Evolutionary conservation across 2,113 vertebrate species (phyloP).

Genomic region (Lates calcarifer): DNA sequence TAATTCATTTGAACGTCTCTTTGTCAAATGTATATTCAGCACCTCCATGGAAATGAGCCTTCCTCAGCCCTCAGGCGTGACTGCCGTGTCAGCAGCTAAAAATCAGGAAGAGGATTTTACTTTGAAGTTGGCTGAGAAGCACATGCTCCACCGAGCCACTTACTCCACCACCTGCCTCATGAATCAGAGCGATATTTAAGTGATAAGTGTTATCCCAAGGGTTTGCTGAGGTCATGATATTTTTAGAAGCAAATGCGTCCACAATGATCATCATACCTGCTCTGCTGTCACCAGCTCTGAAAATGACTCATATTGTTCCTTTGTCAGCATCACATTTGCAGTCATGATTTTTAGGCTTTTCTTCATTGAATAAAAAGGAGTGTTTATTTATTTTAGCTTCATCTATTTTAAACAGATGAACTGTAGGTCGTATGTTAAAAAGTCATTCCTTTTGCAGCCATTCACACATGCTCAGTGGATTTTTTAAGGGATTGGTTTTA

Average conservation of each 20-base stretch:
- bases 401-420: not conserved
- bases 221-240: slow-evolving; percentile 53
- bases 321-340: slow-evolving; percentile 16
- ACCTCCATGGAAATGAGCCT: slow-evolving; percentile 16
- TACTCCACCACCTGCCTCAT: slow-evolving; percentile 29
- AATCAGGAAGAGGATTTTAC: slow-evolving; percentile 42
- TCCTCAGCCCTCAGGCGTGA: not conserved
- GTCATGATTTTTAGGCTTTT: not conserved
- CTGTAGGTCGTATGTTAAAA: slow-evolving; percentile 14
- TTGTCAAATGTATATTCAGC: slow-evolving; percentile 19
- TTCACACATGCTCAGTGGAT: not conserved
- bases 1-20: slow-evolving; percentile 1
- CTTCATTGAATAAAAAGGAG: not conserved
- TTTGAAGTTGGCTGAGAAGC: slow-evolving; percentile 42
- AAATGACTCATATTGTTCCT: slow-evolving; percentile 40
- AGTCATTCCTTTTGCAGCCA: not conserved
- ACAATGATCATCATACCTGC: slow-evolving; percentile 40
- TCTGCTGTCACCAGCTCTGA: slow-evolving; percentile 34
- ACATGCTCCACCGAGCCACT: slow-evolving; percentile 11
- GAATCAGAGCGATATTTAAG: slow-evolving; percentile 38
- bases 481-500: slow-evolving; percentile 13
- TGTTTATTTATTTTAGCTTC: not conserved
- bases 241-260: slow-evolving; percentile 61
- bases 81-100: slow-evolving; percentile 47
- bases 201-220: slow-evolving; percentile 34